These are phyloP conservation scores for Antheraea yamamai DNA, from an alignment of 2,888 invertebrate species.

Conservation along the genomic window DNA sequence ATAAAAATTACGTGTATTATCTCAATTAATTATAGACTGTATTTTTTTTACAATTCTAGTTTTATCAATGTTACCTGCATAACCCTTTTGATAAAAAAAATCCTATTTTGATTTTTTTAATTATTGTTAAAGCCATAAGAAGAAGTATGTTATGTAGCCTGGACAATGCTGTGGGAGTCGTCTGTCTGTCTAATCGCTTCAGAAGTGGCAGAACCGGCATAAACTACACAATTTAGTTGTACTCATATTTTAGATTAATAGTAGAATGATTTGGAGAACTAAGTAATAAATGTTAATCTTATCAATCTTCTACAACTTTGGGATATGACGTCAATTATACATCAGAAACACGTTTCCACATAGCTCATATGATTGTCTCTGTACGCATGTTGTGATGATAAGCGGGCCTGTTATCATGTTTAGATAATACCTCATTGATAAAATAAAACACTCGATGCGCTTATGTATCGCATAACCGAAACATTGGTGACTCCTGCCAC, in stretches of 20 bases:
- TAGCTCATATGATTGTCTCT: neutral
- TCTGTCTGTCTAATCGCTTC: too few relatives aligned
- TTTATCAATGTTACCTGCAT: too few relatives aligned
- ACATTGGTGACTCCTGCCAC: neutral
- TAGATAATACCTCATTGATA: conserved; percentile 2
- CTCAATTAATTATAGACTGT: too few relatives aligned
- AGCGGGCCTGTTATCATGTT: neutral
- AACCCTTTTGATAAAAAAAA: too few relatives aligned
- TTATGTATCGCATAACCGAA: neutral
- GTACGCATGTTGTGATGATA: neutral
- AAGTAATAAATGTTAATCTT: neutral
- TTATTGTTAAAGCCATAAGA: too few relatives aligned
- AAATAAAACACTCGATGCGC: conserved; percentile 2
- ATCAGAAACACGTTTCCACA: neutral
- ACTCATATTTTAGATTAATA: neutral
- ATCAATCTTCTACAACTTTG: neutral
- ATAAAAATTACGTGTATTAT: too few relatives aligned
- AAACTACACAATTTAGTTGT: too few relatives aligned
- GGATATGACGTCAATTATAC: conserved; percentile 1
- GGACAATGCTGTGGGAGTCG: too few relatives aligned
- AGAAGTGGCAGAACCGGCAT: too few relatives aligned
- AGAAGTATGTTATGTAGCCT: too few relatives aligned
- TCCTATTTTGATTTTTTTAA: too few relatives aligned
- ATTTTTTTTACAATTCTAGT: too few relatives aligned
- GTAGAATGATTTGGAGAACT: neutral